phyloP scores from a whole-genome alignment of 2,113 vertebrate species.

The Neogobius melanostomus region DNA sequence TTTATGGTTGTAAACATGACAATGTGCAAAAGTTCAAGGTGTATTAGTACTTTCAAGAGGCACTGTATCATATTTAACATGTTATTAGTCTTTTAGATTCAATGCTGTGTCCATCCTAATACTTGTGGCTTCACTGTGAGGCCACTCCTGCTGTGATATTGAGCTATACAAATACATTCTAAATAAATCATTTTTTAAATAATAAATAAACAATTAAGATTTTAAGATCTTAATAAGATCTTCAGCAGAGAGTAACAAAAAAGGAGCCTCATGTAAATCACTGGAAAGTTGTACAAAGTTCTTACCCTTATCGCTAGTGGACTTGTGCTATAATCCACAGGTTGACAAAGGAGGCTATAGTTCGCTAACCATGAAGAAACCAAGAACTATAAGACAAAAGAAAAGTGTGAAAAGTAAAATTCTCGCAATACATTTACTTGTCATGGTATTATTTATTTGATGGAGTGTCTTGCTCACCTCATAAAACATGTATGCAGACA shows the following conservation, averaged over 20 bases:
- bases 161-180: too few relatives aligned
- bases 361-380: slow-evolving; percentile 71
- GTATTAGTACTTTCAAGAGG: too few relatives aligned
- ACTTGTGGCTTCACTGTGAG: too few relatives aligned
- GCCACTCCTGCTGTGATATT: too few relatives aligned
- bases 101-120: too few relatives aligned
- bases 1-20: too few relatives aligned
- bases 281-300: background rate
- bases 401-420: background rate
- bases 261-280: too few relatives aligned
- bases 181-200: background rate
- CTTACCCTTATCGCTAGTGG: slow-evolving; percentile 75
- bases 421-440: background rate
- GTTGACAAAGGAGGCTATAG: slow-evolving; percentile 80
- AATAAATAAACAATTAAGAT: background rate
- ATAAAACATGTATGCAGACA: slow-evolving; percentile 75
- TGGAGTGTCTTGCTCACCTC: slow-evolving; percentile 65
- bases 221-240: too few relatives aligned
- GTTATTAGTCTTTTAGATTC: too few relatives aligned
- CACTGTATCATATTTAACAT: too few relatives aligned
- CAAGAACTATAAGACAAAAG: slow-evolving; percentile 70
- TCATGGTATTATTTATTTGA: background rate
- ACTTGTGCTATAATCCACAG: slow-evolving; percentile 73
- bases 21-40: too few relatives aligned
- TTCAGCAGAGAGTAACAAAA: too few relatives aligned